Percentiles rank a stretch among this genome's conserved stretches.
Evolutionary conservation across 2,797 vertebrate species (phyloP).

Genomic region (Corythornis leucogaster): DNA sequence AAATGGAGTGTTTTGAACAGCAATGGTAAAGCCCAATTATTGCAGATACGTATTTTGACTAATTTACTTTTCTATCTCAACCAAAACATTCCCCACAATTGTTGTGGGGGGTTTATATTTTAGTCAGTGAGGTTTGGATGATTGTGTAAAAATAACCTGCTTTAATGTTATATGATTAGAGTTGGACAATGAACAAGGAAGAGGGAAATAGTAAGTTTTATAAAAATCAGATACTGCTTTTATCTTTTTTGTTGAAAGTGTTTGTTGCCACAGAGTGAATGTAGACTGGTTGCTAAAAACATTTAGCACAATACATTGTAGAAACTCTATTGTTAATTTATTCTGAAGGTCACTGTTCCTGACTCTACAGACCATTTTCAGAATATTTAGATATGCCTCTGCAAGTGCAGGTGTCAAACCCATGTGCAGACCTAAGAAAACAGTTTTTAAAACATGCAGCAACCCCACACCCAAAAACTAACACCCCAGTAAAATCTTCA

Average conservation of each 20-base stretch:
- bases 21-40: constrained; percentile 64
- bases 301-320: neutral
- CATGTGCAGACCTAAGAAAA: neutral
- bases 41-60: constrained; percentile 58
- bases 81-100: constrained; percentile 70
- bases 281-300: constrained; percentile 3
- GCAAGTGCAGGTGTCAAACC: neutral
- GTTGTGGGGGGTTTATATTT: constrained; percentile 68
- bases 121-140: constrained; percentile 68
- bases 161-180: constrained; percentile 69
- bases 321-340: neutral
- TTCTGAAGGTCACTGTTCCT: neutral
- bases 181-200: constrained; percentile 71
- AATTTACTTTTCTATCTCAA: constrained; percentile 71
- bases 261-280: neutral
- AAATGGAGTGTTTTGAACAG: constrained; percentile 43
- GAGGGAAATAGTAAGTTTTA: constrained; percentile 58
- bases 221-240: constrained; percentile 68
- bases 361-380: neutral
- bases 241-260: neutral
- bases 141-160: constrained; percentile 68
- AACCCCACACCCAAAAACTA: neutral
- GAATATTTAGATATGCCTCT: neutral
- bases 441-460: neutral
- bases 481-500: neutral